Conservation (phyloP, 2,888 invertebrate species). For the Erebia epiphron region DNA sequence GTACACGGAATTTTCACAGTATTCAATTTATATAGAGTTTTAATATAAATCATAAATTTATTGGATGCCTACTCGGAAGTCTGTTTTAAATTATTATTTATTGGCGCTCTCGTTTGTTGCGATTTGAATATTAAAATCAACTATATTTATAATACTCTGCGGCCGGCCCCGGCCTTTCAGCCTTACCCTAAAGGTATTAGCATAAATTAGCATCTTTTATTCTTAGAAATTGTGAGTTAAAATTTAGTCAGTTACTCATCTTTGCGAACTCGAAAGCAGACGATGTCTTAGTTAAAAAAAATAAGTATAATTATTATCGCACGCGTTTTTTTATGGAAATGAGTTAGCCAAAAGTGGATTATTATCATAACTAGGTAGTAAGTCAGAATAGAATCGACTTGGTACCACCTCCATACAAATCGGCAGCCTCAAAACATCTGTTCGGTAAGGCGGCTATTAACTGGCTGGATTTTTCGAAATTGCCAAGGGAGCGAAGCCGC, state of each 20-base stretch:
- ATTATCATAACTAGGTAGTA: too few species aligned
- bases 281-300: constrained; percentile 13
- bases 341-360: too few species aligned
- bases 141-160: constrained; percentile 27
- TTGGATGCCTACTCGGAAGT: constrained; percentile 8
- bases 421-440: too few species aligned
- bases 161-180: constrained; percentile 17
- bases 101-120: constrained; percentile 24
- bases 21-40: neutral
- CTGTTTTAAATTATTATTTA: constrained; percentile 32
- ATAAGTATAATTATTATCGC: neutral
- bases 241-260: constrained; percentile 59
- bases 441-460: too few species aligned
- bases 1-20: neutral
- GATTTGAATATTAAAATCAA: constrained; percentile 38
- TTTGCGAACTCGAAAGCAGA: constrained; percentile 32
- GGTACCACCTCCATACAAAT: too few species aligned
- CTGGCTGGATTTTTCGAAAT: too few species aligned
- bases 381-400: too few species aligned
- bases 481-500: too few species aligned
- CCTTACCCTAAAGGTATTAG: constrained; percentile 31
- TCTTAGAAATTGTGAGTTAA: constrained; percentile 71
- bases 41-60: neutral
- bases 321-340: too few species aligned
- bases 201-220: constrained; percentile 76